Percentiles rank a stretch among this genome's conserved stretches.
These are phyloP conservation scores for Plodia interpunctella DNA, from an alignment of 1,140 invertebrate genomes.

Conservation along the genomic window DNA sequence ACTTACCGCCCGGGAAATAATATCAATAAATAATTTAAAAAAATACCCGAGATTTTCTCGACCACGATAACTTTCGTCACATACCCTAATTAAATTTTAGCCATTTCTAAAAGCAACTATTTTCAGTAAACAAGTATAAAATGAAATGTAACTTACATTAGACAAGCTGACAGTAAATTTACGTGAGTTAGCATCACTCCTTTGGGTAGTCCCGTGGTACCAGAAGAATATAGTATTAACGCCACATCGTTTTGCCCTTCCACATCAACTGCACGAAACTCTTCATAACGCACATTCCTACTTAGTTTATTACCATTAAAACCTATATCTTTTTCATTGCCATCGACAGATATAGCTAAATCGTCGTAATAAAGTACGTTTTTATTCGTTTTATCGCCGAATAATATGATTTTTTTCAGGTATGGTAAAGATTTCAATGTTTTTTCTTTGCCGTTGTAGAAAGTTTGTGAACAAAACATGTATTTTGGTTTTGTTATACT, in stretches of 20 bases:
- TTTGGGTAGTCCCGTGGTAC: conserved; percentile 87
- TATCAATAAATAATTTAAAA: too few species aligned
- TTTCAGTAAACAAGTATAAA: neutral
- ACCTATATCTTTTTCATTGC: conserved; percentile 14
- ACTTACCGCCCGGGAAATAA: too few species aligned
- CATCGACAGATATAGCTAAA: conserved; percentile 17
- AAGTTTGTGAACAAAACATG: conserved; percentile 53
- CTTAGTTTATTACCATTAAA: conserved; percentile 4
- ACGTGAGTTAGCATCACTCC: conserved; percentile 85
- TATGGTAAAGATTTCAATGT: conserved; percentile 24
- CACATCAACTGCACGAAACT: conserved; percentile 45
- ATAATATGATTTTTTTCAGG: conserved; percentile 36
- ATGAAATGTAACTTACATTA: neutral
- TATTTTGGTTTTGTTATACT: conserved; percentile 72
- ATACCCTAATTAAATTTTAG: too few species aligned
- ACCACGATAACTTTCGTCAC: too few species aligned
- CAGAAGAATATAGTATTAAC: conserved; percentile 79
- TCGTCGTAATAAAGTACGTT: conserved; percentile 31
- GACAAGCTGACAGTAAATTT: conserved; percentile 71
- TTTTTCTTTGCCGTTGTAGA: conserved; percentile 32
- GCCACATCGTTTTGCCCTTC: conserved; percentile 50
- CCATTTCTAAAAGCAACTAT: too few species aligned
- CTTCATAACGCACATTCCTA: conserved; percentile 18
- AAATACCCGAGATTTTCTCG: too few species aligned
- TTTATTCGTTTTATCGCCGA: conserved; percentile 24